Evolutionary conservation across 2,888 invertebrate genomes (phyloP).

Genomic region (Aelia acuminata): DNA sequence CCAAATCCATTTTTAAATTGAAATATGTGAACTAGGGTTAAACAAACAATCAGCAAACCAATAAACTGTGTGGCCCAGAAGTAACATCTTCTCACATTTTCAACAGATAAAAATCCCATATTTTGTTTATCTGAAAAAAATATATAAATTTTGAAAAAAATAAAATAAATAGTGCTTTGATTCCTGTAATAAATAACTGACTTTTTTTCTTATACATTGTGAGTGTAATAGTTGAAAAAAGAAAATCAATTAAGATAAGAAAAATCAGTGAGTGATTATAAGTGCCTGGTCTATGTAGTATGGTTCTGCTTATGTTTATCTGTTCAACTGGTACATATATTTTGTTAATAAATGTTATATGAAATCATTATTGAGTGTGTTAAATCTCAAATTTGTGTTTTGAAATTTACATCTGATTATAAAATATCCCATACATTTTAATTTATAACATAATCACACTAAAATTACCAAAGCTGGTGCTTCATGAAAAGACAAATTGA

Average conservation of each 20-base stretch:
- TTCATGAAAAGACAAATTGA: not conserved
- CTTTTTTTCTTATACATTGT: slow-evolving; percentile 20
- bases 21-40: slow-evolving; percentile 78
- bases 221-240: not conserved
- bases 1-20: slow-evolving; percentile 76
- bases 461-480: slow-evolving; percentile 16
- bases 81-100: slow-evolving; percentile 65
- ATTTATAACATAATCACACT: not conserved
- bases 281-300: not conserved
- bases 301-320: not conserved
- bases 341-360: not conserved
- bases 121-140: slow-evolving; percentile 24
- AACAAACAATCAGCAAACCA: slow-evolving; percentile 73
- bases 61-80: slow-evolving; percentile 70
- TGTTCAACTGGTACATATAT: not conserved
- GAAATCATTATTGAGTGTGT: not conserved
- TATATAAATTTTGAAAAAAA: not conserved
- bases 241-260: not conserved
- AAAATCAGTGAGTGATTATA: not conserved
- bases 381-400: not conserved
- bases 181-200: not conserved
- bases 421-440: not conserved
- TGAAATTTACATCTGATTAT: not conserved
- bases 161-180: not conserved
- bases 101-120: slow-evolving; percentile 44